Evolutionary conservation across 1,140 invertebrate genomes (phyloP).

Genomic region (Drosophila arawakana): DNA sequence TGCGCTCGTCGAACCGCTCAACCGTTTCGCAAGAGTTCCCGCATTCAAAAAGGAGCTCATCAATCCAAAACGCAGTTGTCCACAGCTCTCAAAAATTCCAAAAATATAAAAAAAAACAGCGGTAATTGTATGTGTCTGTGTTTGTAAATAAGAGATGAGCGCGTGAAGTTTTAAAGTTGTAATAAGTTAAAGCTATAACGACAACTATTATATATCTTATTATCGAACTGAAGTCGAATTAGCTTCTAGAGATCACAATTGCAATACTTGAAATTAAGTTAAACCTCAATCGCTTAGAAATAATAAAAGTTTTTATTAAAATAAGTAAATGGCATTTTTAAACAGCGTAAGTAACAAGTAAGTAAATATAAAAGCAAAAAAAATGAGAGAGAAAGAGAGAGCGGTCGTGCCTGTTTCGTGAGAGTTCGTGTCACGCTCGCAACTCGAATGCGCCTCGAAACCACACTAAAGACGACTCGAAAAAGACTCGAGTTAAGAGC

Average conservation of each 20-base stretch:
- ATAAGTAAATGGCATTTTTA: no score
- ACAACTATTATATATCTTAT: no score
- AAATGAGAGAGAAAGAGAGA: background rate
- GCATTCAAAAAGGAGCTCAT: slow-evolving; percentile 42
- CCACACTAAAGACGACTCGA: background rate
- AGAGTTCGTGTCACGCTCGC: slow-evolving; percentile 28
- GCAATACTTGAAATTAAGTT: no score
- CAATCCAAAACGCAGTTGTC: slow-evolving; percentile 33
- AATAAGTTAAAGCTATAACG: no score
- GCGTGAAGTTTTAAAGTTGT: background rate
- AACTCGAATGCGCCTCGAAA: slow-evolving; percentile 1
- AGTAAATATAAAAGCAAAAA: no score
- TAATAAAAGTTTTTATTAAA: no score
- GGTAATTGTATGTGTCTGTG: slow-evolving; percentile 3
- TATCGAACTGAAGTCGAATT: no score
- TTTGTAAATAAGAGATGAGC: slow-evolving; percentile 14
- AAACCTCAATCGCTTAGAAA: no score
- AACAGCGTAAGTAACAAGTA: no score
- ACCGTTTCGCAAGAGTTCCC: slow-evolving; percentile 62
- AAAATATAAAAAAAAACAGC: background rate
- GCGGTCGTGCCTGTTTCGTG: slow-evolving; percentile 4
- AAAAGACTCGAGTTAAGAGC: background rate
- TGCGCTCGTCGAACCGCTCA: slow-evolving; percentile 35
- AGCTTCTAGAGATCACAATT: no score
- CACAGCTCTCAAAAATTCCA: slow-evolving; percentile 18